Evolutionary conservation across 2,888 invertebrate species (phyloP), one percentile per base, ranked within the genome.

Genomic region (Drosophila kuntzei): DNA sequence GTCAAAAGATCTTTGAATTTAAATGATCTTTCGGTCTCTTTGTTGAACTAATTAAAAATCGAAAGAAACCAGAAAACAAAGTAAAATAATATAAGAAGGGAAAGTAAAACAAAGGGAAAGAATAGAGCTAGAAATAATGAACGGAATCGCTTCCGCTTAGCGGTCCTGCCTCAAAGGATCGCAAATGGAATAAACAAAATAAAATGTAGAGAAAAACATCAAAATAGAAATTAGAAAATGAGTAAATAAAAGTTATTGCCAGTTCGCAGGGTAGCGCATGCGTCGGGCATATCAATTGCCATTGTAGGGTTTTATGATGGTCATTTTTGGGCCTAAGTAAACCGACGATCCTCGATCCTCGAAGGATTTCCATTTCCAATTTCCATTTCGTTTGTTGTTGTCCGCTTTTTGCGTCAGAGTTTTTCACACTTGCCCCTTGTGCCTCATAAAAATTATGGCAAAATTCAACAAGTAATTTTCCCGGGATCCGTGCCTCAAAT

Each of bases 1-100:
- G 22, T 2, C 16, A 18, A 18, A 20, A 55, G 69, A 83, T 80
- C 75, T 66, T 5, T 25, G 39, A 55, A 69, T 69, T 71, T 75
- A 36, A 80, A 78, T 71, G 66, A 62, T 60, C 29, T 29, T 54
- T 75, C 89, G 83, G 89, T 8, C 39, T 54, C 85, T 83, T 83
- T 83, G 83, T 65, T 67, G 71, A 47, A 69, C 76, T 76, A 87
- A 84, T 87, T 87, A 76, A 87, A 87, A 88, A 80, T 80, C 69
- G 54, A 68, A 63, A 63, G 29, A 68, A 36, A 55, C 49, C 27
- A 36, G 32, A 51, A 53, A 59, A 34, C 36, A 59, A 70, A 54
- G 25, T 44, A 36, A 63, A 58, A 70, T 73, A 58, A 64, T 71
- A 59, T 59, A 62, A 43, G 46, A 73, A 59, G 62, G 32, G 47